Conservation (phyloP, 53 echinoderm and acorn worm species). For the Apostichopus leukothele region DNA sequence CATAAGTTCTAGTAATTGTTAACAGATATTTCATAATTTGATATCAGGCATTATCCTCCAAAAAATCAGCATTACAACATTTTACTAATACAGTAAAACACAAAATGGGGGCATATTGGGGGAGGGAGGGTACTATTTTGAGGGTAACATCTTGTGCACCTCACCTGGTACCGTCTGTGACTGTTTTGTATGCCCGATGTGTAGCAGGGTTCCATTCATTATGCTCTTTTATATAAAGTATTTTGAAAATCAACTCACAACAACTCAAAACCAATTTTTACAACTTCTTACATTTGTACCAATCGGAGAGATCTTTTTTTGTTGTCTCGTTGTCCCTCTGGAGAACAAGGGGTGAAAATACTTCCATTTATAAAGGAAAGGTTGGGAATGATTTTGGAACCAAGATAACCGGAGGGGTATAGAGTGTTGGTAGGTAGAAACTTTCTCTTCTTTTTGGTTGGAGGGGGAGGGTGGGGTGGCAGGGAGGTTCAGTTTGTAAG, state of each 20-base stretch:
- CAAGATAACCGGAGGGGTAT: not conserved
- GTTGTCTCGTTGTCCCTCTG: constrained; percentile 5
- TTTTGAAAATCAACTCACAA: constrained; percentile 37
- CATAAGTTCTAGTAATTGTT: not conserved
- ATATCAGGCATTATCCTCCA: not conserved
- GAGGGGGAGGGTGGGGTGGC: not conserved
- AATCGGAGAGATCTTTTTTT: not conserved
- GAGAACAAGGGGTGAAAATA: not conserved
- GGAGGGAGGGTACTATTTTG: not conserved
- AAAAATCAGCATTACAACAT: no score
- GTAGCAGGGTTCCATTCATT: not conserved
- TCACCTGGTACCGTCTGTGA: no score
- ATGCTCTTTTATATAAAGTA: constrained; percentile 20
- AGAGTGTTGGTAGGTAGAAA: not conserved
- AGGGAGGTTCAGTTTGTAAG: not conserved
- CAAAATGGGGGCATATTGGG: not conserved
- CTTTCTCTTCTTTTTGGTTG: not conserved
- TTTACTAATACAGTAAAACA: no score
- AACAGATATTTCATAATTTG: not conserved
- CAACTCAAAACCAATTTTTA: constrained; percentile 30
- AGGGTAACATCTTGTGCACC: no score
- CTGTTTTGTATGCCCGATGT: no score
- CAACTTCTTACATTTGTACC: constrained; percentile 47
- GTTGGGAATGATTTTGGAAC: not conserved
- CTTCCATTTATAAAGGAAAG: not conserved